Evolutionary conservation across 2,113 vertebrate genomes (phyloP), one percentile per base, ranked within the genome.

Genomic region (Misgurnus anguillicaudatus): DNA sequence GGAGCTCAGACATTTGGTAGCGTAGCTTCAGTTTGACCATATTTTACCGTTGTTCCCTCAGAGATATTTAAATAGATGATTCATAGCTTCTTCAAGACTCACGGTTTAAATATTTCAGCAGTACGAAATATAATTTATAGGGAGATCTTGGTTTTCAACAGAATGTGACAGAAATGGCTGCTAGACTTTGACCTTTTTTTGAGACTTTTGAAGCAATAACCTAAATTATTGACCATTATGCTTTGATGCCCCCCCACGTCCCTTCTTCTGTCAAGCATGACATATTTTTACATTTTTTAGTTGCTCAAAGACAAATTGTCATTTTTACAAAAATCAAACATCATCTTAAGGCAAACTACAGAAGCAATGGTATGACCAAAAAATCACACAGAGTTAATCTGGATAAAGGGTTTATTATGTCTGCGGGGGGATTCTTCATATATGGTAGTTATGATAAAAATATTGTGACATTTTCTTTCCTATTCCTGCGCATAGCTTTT

Each of bases 51-150:
- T 65, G 48, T 60, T 47, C 69, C 41, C 39, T 63, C 10, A 42
- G 47, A 61, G 58, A 42, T 74, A 73, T 79, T 79, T 68, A 68
- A 79, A 75, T 75, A 60, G 53, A 68, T 79, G 76, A 79, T 51
- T 68, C 63, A 82, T 77, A n/a, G 61, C 51, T 76, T 21, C 66
- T 71, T 71, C 62, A 45, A 13, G 75, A 68, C 76, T 78, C 69
- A 9, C 47, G 14, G 21, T 64, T 78, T 65, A 78, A 74, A 78
- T 53, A 61, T 65, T 82, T 72, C 21, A 78, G 36, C 9, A 47
- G 68, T 48, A 65, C 68, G 42, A 82, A 72, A 72, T 57, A 47
- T 65, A 64, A 77, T 47, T 75, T 64, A 58, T 77, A 16, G 9
- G 24, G 53, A 66, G 21, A 69, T 74, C 31, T 66, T 51, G 55